Evolutionary conservation across 2,113 vertebrate species (phyloP), one percentile per base, ranked within the genome.

Genomic region (Panurus biarmicus): DNA sequence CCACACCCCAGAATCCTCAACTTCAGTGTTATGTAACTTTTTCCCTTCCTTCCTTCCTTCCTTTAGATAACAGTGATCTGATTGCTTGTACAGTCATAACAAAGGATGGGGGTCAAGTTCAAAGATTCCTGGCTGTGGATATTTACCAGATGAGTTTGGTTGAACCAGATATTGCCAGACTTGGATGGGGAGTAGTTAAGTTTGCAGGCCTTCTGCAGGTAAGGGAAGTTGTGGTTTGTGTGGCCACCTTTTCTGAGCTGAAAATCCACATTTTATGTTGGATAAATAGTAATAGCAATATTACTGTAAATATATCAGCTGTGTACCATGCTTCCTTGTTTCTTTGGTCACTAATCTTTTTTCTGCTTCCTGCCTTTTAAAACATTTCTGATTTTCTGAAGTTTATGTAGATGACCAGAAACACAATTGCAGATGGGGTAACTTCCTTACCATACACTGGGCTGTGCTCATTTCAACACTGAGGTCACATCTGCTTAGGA

Each of bases 91-190:
- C 99, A 51, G 99, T 99, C 77, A 98, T 99, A 80, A 99, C 98
- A 87, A 99, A 99, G 95, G 99, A 99, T 22, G 98, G 99, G 0
- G 96, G 98, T 85, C 98, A 99, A 95, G 98, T 98, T 71, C 99
- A 99, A 96, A 98, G 99, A 47, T 99, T 99, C 95, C 98, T 99
- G 65, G 98, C 99, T 21, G 99, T 99, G 9, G 99, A 99, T 47
- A 98, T 99, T 69, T 99, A 99, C 97, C 99, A 99, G 97, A 99
- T 99, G 99, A 99, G 99, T 89, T 96, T 99, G 90, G 99, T 99
- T 74, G 99, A 99, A 85, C 99, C 99, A 0, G 99, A 99, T 38
- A 96, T 98, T 83, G 99, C 99, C 95, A 98, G 99, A 24, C 98
- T 99, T 9, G 99, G 99, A 58, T 99, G 99, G 99, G 99, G 99